A percentile compares a stretch with the other conserved stretches of the same genome.
Evolutionary conservation across 2,888 invertebrate genomes (phyloP).

Genomic region (Agriopis aurantiaria): DNA sequence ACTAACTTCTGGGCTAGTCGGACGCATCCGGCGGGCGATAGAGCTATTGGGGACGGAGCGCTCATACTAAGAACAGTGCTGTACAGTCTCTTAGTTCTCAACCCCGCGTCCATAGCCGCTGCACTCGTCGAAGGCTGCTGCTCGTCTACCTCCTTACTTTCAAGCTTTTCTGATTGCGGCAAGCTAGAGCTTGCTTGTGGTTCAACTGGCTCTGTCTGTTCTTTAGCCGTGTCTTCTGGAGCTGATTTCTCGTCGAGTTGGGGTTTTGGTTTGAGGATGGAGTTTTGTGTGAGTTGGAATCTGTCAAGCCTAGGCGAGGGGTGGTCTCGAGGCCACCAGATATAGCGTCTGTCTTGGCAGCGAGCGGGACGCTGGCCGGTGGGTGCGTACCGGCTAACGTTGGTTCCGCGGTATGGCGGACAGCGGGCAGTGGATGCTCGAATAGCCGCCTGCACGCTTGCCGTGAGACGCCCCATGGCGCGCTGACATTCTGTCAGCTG

Average conservation of each 20-base stretch:
- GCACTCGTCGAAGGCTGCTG: constrained; percentile 72
- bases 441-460: constrained; percentile 75
- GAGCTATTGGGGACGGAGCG: constrained; percentile 68
- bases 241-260: constrained; percentile 50
- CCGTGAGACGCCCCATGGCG: constrained; percentile 72
- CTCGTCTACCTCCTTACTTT: constrained; percentile 63
- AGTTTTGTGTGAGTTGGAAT: constrained; percentile 59
- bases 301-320: constrained; percentile 65
- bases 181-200: constrained; percentile 44
- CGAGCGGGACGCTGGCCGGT: constrained; percentile 72
- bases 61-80: constrained; percentile 84
- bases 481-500: constrained; percentile 72
- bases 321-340: constrained; percentile 76
- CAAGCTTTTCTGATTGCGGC: constrained; percentile 52
- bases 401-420: constrained; percentile 76
- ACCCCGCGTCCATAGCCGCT: constrained; percentile 64
- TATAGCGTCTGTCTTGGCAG: constrained; percentile 67
- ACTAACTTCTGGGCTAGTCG: constrained; percentile 73
- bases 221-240: constrained; percentile 45
- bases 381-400: constrained; percentile 77
- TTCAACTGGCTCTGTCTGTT: constrained; percentile 40
- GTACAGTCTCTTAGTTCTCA: constrained; percentile 80
- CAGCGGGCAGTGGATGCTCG: constrained; percentile 71
- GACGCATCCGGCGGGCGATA: constrained; percentile 66
- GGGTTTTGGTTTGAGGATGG: constrained; percentile 41